phyloP scores from a whole-genome alignment of 1,140 invertebrate species.

The Orchestia grillus region DNA sequence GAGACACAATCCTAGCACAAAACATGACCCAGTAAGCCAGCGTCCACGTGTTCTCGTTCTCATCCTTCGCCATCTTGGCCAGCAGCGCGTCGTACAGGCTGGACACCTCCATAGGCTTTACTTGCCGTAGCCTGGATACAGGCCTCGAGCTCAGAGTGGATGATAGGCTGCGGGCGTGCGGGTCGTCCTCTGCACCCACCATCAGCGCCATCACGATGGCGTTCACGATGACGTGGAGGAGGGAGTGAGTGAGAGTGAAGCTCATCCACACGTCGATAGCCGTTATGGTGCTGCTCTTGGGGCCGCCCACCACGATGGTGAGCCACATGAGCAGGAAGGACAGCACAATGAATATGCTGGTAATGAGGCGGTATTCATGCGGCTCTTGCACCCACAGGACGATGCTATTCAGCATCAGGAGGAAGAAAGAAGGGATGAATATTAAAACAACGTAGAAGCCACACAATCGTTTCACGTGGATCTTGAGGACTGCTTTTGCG shows the following conservation, averaged over 20 bases:
- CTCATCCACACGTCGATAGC: conserved; percentile 40
- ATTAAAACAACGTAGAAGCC: conserved; percentile 27
- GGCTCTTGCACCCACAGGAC: conserved; percentile 10
- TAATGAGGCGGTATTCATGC: conserved; percentile 13
- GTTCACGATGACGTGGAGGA: conserved; percentile 34
- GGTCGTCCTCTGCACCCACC: not conserved
- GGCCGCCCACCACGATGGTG: not conserved
- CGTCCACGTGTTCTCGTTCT: conserved; percentile 37
- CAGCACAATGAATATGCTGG: not conserved
- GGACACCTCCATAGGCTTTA: not conserved
- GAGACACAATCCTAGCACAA: conserved; percentile 13
- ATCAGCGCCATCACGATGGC: not conserved
- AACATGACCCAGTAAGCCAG: conserved; percentile 43
- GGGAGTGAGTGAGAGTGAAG: not conserved
- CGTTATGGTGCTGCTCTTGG: not conserved
- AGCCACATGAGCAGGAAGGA: conserved; percentile 3
- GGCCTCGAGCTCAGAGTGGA: not conserved
- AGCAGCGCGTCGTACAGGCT: not conserved
- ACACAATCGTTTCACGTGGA: not conserved
- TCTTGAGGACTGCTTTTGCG: not conserved
- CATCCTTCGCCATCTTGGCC: conserved; percentile 23
- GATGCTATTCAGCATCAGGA: conserved; percentile 30
- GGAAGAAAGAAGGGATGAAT: conserved; percentile 15
- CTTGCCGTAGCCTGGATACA: conserved; percentile 12
- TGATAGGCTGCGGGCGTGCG: not conserved